Base-by-base conservation (phyloP, 1,140 invertebrate species). In the Zophobas morio region DNA sequence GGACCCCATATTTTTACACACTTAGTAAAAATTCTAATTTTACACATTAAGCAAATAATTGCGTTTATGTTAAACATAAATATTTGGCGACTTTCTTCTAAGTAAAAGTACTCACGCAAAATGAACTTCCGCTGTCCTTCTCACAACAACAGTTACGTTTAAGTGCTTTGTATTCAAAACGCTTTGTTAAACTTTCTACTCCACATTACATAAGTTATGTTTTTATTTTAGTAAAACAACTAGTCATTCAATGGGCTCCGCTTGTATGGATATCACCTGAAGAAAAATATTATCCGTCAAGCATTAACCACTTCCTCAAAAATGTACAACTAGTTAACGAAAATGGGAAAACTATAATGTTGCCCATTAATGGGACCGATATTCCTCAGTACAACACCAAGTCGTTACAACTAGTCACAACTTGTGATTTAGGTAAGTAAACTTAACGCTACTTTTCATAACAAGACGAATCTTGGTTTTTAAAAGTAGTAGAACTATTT, bases 241-340 rank as follows among this genome's bases (percentile, higher is more conserved):
- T 84, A 56, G 78, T 84, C 5, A 74, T 32, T 51, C 86, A 88
- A 82, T 92, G 91, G 91, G 88, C 91, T 1, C 91, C 91, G 2
- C 83, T 92, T n/a, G 88, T 92, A 35, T 92, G 90, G 89, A 84
- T 92, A 39, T 89, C 90, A 57, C 90, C 90, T 3, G 88, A 89
- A 60, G 91, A 92, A 84, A 88, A 88, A 85, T 92, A 90, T 76
- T 86, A 91, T 81, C 91, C 91, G 0, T 84, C 89, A 56, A 88
- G 87, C 75, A 90, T 91, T 6, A 88, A 90, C 53, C 88, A 91
- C 74, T 92, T 92, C 81, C 83, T 92, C 8, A 83, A 89, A 71
- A 86, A 92, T 82, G 89, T 91, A 36, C 85, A 89, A 75, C 85
- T 87, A 33, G 85, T 79, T 8, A 78, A 84, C 60, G 77, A 78